Percentiles rank a stretch among this genome's conserved stretches.
These are phyloP conservation scores for Platyscapa corneri DNA, from an alignment of 1,140 invertebrate species.

Conservation along the genomic window DNA sequence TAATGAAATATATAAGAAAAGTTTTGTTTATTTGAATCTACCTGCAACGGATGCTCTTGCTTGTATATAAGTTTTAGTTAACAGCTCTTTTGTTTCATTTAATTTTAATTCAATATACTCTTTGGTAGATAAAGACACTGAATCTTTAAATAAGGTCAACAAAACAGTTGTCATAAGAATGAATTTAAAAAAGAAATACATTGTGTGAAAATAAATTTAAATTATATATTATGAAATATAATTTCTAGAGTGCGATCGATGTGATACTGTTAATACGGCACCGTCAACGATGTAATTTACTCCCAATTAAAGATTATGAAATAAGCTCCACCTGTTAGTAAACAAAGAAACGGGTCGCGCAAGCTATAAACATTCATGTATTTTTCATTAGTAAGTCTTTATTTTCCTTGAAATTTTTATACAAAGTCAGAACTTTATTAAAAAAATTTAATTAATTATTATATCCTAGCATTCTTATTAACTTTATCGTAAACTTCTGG, in stretches of 20 bases:
- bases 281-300: not conserved
- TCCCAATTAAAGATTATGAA: not conserved
- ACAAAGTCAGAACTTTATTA: slow-evolving; percentile 51
- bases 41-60: not conserved
- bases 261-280: not conserved
- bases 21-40: not conserved
- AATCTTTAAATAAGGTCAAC: not conserved
- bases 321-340: slow-evolving; percentile 43
- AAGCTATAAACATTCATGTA: not conserved
- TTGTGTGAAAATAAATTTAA: not conserved
- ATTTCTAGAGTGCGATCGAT: not conserved
- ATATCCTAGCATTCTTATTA: slow-evolving; percentile 79
- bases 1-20: not conserved
- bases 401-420: slow-evolving; percentile 1
- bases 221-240: not conserved
- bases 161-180: not conserved
- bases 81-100: slow-evolving; percentile 10
- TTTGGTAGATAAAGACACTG: not conserved
- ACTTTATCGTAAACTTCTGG: slow-evolving; percentile 91
- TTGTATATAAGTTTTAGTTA: not conserved
- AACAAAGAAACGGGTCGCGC: not conserved
- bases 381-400: not conserved
- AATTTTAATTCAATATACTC: slow-evolving; percentile 22
- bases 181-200: not conserved
- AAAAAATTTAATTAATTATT: too few relatives aligned